Conservation (phyloP, 2,888 invertebrate genomes). For the Drosophila borborema region DNA sequence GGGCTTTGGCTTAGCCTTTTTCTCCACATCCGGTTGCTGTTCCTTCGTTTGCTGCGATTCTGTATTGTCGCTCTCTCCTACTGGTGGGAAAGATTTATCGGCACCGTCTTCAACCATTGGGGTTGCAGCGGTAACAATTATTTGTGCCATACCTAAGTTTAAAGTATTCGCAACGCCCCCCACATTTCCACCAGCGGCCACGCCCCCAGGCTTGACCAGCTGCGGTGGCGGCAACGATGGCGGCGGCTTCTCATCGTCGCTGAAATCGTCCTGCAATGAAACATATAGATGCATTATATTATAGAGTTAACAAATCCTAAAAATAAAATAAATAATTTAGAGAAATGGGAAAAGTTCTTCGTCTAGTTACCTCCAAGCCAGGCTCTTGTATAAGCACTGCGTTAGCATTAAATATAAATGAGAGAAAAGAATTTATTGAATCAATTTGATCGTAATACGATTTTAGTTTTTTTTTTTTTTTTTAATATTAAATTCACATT, state of each 20-base stretch:
- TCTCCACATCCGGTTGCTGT: slow-evolving; percentile 46
- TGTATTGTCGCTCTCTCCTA: slow-evolving; percentile 79
- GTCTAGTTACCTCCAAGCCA: slow-evolving; percentile 82
- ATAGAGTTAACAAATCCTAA: neutral
- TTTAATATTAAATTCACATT: slow-evolving; percentile 7
- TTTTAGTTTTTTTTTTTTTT: slow-evolving; percentile 1
- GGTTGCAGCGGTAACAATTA: slow-evolving; percentile 96
- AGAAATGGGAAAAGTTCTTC: neutral
- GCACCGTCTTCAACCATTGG: slow-evolving; percentile 94
- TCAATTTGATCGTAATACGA: slow-evolving; percentile 18
- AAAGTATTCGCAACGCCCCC: slow-evolving; percentile 85
- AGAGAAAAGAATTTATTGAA: slow-evolving; percentile 58
- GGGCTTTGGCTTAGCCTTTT: slow-evolving; percentile 64
- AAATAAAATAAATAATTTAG: neutral
- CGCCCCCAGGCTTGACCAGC: slow-evolving; percentile 43
- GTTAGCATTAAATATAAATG: slow-evolving; percentile 71
- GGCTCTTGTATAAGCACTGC: slow-evolving; percentile 84
- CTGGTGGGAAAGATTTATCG: slow-evolving; percentile 91
- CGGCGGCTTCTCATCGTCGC: slow-evolving; percentile 81
- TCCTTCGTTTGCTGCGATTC: slow-evolving; percentile 41
- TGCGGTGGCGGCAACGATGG: slow-evolving; percentile 80
- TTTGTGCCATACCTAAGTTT: slow-evolving; percentile 94
- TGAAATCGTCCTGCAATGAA: slow-evolving; percentile 78
- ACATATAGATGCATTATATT: neutral
- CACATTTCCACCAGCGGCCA: slow-evolving; percentile 34